Base-by-base conservation (phyloP, 2,888 invertebrate species). In the Plebejus argus region DNA sequence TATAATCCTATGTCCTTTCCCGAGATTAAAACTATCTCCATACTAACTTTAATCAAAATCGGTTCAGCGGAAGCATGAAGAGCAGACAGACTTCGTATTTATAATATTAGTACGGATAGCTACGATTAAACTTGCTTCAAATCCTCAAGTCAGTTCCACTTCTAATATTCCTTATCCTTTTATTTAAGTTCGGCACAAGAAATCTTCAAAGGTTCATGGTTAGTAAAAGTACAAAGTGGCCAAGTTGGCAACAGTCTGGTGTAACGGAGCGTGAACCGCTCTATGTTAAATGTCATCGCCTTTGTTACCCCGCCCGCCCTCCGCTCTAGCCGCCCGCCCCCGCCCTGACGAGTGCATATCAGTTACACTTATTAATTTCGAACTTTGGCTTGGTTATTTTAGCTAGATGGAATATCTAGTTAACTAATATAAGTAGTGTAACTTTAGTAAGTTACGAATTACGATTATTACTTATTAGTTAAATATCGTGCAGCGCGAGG, bases 211-310 rank as follows among this genome's bases (percentile, higher is more conserved):
- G 66, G 28, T 28, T 66, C 66, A 66, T 66, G 66, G 49, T 74
- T 53, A 49, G 45, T 74, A 49, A 72, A 72, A 74, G 74, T 74
- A 74, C 28, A 74, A 74, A 74, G 74, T 74, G 74, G 74, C 74
- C 18, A 74, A 74, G 45, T 74, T 49, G 74, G 74, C 74, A 20
- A 74, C 23, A 49, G 53, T 49, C 74, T 49, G 87, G 87, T 86
- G 89, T 87, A 92, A 90, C 93, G 90, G 91, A 86, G 91, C 93
- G 90, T 91, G 91, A 93, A 94, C 91, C 90, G 91, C 90, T 91
- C 92, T 92, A 92, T 92, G 91, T 91, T 93, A 93, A 93, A 94
- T 94, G 93, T 93, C 94, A 94, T 90, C 88, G 91, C 91, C 87
- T 93, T 93, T 94, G 94, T 93, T 93, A 91, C 89, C 81, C 80